These are phyloP conservation scores for Nasonia vitripennis DNA, from an alignment of 1,140 invertebrate genomes.

Conservation along the genomic window DNA sequence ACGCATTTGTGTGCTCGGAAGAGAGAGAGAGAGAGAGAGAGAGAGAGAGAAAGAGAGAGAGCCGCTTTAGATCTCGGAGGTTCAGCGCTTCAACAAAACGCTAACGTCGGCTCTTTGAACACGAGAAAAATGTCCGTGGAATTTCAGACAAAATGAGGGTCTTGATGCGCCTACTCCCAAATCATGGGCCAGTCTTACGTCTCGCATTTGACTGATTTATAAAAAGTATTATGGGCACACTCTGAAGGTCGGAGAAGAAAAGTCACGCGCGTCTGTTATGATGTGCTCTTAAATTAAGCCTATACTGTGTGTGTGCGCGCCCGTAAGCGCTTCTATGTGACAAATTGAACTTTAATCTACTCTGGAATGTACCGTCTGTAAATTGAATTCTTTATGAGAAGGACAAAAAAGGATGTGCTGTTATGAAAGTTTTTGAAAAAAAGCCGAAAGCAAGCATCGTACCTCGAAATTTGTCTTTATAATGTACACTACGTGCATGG, in stretches of 20 bases:
- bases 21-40: too few species aligned
- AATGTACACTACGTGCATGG: neutral
- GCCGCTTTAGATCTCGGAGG: neutral
- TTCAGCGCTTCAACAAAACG: too few species aligned
- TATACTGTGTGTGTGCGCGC: neutral
- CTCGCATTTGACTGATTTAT: neutral
- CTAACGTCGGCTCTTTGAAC: neutral
- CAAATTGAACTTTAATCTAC: slow-evolving; percentile 35
- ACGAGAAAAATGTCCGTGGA: slow-evolving; percentile 2
- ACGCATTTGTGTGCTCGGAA: neutral
- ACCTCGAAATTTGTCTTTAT: slow-evolving; percentile 43
- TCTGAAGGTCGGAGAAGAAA: neutral
- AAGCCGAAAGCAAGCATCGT: neutral
- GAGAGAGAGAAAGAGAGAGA: neutral
- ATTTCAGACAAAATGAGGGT: neutral
- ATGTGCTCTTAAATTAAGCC: neutral
- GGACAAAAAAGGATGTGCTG: neutral
- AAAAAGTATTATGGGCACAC: neutral
- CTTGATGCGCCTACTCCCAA: neutral
- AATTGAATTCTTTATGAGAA: neutral
- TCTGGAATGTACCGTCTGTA: neutral
- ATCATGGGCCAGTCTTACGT: neutral
- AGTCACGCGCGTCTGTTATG: neutral
- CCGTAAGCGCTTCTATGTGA: neutral
- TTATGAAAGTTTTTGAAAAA: neutral